Conservation (phyloP, 2,113 vertebrate genomes). For the Saccopteryx leptura region DNA sequence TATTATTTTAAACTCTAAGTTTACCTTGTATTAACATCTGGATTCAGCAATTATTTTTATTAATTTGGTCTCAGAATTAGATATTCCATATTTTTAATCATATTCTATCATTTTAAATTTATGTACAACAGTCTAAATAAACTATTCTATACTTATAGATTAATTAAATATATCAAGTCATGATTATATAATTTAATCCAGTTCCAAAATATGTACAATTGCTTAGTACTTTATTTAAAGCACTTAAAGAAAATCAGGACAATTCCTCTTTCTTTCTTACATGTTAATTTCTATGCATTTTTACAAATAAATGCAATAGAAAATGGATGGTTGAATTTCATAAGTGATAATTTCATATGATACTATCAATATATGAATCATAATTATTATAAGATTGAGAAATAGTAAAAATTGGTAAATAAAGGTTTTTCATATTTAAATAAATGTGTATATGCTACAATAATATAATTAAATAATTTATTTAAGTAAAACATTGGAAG, state of each 20-base stretch:
- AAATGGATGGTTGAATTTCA: background rate
- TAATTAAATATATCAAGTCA: background rate
- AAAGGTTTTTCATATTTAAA: background rate
- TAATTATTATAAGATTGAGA: background rate
- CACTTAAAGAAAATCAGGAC: background rate
- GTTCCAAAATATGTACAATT: background rate
- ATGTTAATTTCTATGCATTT: background rate
- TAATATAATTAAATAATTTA: background rate
- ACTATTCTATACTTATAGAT: background rate
- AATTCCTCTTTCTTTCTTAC: background rate
- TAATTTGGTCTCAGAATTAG: background rate
- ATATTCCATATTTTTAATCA: background rate
- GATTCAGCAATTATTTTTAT: background rate
- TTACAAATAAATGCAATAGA: background rate
- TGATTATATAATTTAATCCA: background rate
- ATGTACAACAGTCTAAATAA: background rate
- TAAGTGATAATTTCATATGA: background rate
- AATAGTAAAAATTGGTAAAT: background rate
- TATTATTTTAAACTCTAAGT: background rate
- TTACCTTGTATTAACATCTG: background rate
- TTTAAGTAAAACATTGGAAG: background rate
- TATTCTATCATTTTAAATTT: slow-evolving; percentile 9
- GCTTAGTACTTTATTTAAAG: background rate
- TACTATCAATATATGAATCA: background rate
- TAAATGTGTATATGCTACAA: background rate